These are phyloP conservation scores for Pomatorhinus ruficollis DNA, from an alignment of 2,113 vertebrate species.

Conservation along the genomic window DNA sequence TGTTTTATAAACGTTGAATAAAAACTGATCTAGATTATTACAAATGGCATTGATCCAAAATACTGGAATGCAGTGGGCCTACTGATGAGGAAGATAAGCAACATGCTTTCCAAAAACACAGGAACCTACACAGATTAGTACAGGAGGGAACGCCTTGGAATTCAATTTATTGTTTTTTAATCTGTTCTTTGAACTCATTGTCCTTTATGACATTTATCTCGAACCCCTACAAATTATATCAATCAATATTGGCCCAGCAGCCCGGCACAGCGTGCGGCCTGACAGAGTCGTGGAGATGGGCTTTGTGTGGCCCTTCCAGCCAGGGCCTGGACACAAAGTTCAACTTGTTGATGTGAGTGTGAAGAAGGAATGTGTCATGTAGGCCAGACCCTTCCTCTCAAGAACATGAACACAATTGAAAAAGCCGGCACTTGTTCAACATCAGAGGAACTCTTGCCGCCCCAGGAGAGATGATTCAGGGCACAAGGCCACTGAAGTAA, in stretches of 20 bases:
- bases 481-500: slow-evolving; percentile 77
- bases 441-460: slow-evolving; percentile 73
- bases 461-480: slow-evolving; percentile 74
- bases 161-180: slow-evolving; percentile 69
- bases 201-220: slow-evolving; percentile 76
- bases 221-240: slow-evolving; percentile 8
- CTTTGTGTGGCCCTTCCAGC: not conserved
- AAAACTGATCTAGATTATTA: slow-evolving; percentile 63
- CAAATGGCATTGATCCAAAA: slow-evolving; percentile 68
- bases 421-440: slow-evolving; percentile 69
- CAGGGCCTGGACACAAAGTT: slow-evolving; percentile 57
- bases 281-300: not conserved
- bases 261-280: not conserved
- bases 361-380: slow-evolving; percentile 82
- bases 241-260: slow-evolving; percentile 4
- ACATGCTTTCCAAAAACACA: slow-evolving; percentile 75
- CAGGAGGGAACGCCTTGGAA: slow-evolving; percentile 73
- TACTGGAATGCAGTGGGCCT: slow-evolving; percentile 66
- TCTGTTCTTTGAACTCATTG: slow-evolving; percentile 76
- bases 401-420: slow-evolving; percentile 75
- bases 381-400: slow-evolving; percentile 80
- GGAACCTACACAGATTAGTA: slow-evolving; percentile 74
- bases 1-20: slow-evolving; percentile 64
- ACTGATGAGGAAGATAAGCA: slow-evolving; percentile 74
- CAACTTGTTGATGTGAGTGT: slow-evolving; percentile 82